phyloP scores from a whole-genome alignment of 2,888 invertebrate genomes.

The Ophion ellenae region DNA sequence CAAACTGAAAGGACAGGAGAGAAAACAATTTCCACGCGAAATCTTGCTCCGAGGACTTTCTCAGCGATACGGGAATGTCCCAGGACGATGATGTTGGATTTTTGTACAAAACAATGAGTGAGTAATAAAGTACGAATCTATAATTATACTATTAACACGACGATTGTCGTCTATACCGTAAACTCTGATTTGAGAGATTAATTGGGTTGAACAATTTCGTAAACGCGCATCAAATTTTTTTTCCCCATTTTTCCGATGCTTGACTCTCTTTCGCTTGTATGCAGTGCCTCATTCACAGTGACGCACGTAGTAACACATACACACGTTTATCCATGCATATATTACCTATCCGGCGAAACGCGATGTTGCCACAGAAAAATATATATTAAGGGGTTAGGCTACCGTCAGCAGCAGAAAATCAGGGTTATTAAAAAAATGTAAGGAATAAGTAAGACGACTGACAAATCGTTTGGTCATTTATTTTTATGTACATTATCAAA shows the following conservation, averaged over 20 bases:
- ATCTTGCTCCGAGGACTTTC: slow-evolving; percentile 44
- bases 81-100: slow-evolving; percentile 83
- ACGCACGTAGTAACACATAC: neutral
- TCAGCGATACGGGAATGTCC: slow-evolving; percentile 74
- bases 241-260: neutral
- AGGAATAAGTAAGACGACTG: too few species aligned
- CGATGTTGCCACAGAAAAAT: slow-evolving; percentile 8
- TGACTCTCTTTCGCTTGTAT: neutral
- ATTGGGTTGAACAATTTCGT: slow-evolving; percentile 11
- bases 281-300: neutral
- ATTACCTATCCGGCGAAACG: neutral
- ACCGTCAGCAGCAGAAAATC: too few species aligned
- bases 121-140: slow-evolving; percentile 69
- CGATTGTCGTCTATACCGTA: neutral
- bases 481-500: too few species aligned
- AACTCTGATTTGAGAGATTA: neutral
- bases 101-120: slow-evolving; percentile 83
- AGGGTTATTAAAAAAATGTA: too few species aligned
- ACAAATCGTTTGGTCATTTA: too few species aligned
- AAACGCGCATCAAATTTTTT: slow-evolving; percentile 14
- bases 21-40: neutral
- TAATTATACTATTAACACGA: neutral
- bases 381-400: neutral
- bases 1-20: slow-evolving; percentile 14
- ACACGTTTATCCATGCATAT: neutral